A percentile compares a stretch with the other conserved stretches of the same genome.
phyloP scores from a whole-genome alignment of 2,113 vertebrate genomes.

The Pedetes capensis region DNA sequence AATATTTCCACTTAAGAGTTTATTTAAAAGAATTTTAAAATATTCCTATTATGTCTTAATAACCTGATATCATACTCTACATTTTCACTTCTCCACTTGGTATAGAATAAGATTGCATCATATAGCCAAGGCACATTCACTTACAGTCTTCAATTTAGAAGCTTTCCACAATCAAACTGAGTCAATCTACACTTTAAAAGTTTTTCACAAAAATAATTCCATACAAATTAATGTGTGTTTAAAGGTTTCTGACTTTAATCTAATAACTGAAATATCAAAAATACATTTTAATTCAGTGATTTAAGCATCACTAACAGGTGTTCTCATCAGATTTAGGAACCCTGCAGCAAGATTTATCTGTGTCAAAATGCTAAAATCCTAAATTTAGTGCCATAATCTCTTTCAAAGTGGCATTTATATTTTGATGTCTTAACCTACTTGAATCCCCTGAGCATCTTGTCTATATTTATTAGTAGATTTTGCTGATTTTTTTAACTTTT shows the following conservation, averaged over 20 bases:
- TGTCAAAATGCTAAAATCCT: slow-evolving; percentile 74
- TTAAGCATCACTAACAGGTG: slow-evolving; percentile 75
- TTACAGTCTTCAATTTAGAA: slow-evolving; percentile 80
- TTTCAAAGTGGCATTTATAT: slow-evolving; percentile 75
- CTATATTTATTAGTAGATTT: slow-evolving; percentile 72
- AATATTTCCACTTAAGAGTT: slow-evolving; percentile 82
- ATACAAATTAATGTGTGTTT: slow-evolving; percentile 72
- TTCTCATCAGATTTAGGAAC: slow-evolving; percentile 75
- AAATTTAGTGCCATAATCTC: slow-evolving; percentile 60
- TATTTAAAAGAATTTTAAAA: slow-evolving; percentile 79
- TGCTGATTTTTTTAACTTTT: slow-evolving; percentile 54
- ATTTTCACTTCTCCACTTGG: slow-evolving; percentile 80
- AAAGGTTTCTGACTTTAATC: slow-evolving; percentile 82
- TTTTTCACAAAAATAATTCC: slow-evolving; percentile 70
- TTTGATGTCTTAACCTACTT: slow-evolving; percentile 72
- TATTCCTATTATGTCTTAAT: slow-evolving; percentile 81
- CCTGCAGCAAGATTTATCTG: slow-evolving; percentile 64
- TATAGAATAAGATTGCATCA: slow-evolving; percentile 78
- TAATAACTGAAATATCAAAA: slow-evolving; percentile 78
- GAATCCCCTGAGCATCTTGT: slow-evolving; percentile 61
- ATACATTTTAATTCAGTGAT: slow-evolving; percentile 73
- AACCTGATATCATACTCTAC: slow-evolving; percentile 79
- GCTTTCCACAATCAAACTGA: slow-evolving; percentile 79
- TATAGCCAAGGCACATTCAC: slow-evolving; percentile 65
- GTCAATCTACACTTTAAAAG: slow-evolving; percentile 70